Base-by-base conservation (phyloP, 2,113 vertebrate species). In the Boulengeromyrus knoepffleri region DNA sequence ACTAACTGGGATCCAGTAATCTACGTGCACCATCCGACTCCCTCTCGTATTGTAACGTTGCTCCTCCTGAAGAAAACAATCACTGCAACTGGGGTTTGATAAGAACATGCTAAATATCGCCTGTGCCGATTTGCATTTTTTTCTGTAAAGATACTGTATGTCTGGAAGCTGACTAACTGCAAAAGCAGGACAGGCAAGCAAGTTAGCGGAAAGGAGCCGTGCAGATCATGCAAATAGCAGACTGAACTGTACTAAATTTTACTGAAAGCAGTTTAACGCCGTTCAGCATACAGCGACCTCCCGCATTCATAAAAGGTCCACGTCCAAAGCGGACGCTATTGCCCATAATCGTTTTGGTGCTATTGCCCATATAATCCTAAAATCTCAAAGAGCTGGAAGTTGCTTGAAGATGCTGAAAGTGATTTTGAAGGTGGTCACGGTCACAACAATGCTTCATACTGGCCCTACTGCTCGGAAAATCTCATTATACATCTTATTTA, bases 101-200 rank as follows among this genome's bases (percentile, higher is more conserved):
- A 94, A 95, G 93, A 91, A 92, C 27, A 90, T 92, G 94, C 93
- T 93, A 94, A 94, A 93, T 94, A 92, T 93, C 90, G 90, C 91
- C 91, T 90, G 95, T 93, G 94, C 94, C 94, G 92, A 95, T 94
- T 94, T 91, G 89, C 95, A 93, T 92, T 92, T 90, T 90, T 88
- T 77, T 3, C 49, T 93, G 90, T 92, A 94, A 93, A 91, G 87
- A 84, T 49, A 52, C 84, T 62, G 42, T 66, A 85, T 56, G 24
- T 90, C 80, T 88, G 19, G 92, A 42, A 94, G 93, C 92, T 94
- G 94, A 95, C 36, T 45, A 58, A 42, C 49, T 36, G n/a, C 21
- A 45, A 70, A 46, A 70, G 53, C 21, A 62, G n/a, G 52, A 56
- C 15, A 46, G 27, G 45, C 56, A 70, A 56, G 8, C 13, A 8